A percentile compares a stretch with the other conserved stretches of the same genome.
These are phyloP conservation scores for Coremacera marginata DNA, from an alignment of 2,888 invertebrate genomes.

Conservation along the genomic window DNA sequence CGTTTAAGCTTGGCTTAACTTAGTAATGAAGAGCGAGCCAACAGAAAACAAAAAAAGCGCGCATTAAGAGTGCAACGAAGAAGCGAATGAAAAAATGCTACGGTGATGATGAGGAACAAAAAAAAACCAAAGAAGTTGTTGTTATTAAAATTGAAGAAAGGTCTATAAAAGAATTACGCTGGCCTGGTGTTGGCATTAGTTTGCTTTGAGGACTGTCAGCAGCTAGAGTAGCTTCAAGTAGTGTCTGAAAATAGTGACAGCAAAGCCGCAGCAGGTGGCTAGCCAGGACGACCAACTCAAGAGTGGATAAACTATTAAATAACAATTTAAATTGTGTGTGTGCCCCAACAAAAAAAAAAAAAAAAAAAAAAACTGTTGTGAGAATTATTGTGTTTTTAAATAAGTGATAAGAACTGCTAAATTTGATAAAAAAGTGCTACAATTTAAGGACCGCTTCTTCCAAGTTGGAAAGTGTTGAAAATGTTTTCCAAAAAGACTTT, in stretches of 20 bases:
- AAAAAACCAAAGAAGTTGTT: constrained; percentile 51
- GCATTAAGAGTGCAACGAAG: constrained; percentile 3
- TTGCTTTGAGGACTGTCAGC: constrained; percentile 70
- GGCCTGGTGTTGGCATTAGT: constrained; percentile 70
- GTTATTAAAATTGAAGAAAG: constrained; percentile 51
- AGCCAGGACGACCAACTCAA: not conserved
- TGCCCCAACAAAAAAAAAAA: constrained; percentile 35
- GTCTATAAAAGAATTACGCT: constrained; percentile 69
- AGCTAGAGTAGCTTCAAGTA: constrained; percentile 56
- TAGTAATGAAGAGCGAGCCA: not conserved
- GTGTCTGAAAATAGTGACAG: not conserved
- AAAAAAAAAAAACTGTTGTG: not conserved
- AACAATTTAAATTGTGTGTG: not conserved
- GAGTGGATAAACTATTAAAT: not conserved
- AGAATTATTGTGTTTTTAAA: not conserved
- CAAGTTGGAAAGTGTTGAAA: constrained; percentile 27
- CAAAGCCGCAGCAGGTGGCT: not conserved
- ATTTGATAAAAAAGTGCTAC: not conserved
- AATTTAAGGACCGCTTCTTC: not conserved
- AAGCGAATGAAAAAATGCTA: not conserved
- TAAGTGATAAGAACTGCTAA: not conserved
- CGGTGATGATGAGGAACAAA: constrained; percentile 32
- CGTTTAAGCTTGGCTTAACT: constrained; percentile 13
- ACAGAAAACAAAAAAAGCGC: not conserved
- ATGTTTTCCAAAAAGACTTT: constrained; percentile 54